These are phyloP conservation scores for Acleris emargana DNA, from an alignment of 2,888 invertebrate species.

Conservation along the genomic window DNA sequence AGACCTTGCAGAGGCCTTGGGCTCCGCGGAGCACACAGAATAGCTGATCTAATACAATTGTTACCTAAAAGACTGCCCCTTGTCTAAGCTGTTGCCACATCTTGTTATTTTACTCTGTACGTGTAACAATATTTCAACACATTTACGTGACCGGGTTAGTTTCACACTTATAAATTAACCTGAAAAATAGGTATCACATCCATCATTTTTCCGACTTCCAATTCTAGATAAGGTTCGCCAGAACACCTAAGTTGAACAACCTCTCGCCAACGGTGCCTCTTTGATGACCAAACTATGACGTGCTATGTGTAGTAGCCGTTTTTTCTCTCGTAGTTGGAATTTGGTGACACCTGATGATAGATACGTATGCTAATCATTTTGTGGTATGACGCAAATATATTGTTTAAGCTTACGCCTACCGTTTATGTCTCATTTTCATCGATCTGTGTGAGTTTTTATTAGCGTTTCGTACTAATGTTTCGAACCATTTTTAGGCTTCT, in stretches of 20 bases:
- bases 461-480: no score
- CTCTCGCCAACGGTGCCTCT: constrained; percentile 1
- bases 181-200: constrained; percentile 25
- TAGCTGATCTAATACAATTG: no score
- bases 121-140: background rate
- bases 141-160: constrained; percentile 14
- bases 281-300: constrained; percentile 15
- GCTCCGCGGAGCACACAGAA: no score
- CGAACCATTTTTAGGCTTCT: no score
- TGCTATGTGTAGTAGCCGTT: background rate
- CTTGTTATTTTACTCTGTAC: no score
- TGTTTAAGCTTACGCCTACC: background rate
- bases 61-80: background rate
- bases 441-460: background rate
- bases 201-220: constrained; percentile 28
- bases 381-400: constrained; percentile 1
- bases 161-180: constrained; percentile 3
- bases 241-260: constrained; percentile 1
- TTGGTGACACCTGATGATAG: background rate
- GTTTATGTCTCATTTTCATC: constrained; percentile 8
- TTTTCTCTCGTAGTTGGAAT: background rate
- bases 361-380: background rate
- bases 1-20: no score
- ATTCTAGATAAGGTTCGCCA: constrained; percentile 24
- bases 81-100: background rate